Conservation (phyloP, 2,113 vertebrate genomes). For the Saguinus midas region DNA sequence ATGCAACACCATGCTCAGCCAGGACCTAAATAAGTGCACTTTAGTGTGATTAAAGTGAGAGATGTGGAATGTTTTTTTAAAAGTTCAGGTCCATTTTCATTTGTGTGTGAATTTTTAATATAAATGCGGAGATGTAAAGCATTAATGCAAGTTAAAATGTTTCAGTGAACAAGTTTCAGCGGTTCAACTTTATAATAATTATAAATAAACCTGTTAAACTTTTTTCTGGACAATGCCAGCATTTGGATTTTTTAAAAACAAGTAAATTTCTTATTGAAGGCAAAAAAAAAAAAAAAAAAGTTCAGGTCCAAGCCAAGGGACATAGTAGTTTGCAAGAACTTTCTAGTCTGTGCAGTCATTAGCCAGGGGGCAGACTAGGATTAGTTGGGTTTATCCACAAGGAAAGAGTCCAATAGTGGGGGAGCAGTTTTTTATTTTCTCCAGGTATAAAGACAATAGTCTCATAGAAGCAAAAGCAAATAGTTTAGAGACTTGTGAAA, state of each 20-base stretch:
- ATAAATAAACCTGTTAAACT: too few species aligned
- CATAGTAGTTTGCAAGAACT: background rate
- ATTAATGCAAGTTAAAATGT: too few species aligned
- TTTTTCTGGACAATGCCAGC: constrained; percentile 90
- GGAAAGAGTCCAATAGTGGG: background rate
- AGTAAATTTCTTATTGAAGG: constrained; percentile 89
- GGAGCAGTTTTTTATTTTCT: constrained; percentile 14
- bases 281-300: constrained; percentile 65
- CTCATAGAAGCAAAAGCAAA: constrained; percentile 22
- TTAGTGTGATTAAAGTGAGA: constrained; percentile 28
- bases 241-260: constrained; percentile 88
- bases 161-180: too few species aligned
- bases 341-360: background rate
- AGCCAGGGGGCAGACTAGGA: background rate
- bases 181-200: too few species aligned
- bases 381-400: background rate
- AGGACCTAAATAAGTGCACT: background rate
- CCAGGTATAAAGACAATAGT: background rate
- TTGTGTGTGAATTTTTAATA: too few species aligned
- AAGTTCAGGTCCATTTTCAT: background rate
- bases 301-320: background rate
- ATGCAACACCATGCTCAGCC: background rate
- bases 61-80: background rate
- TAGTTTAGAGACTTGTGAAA: constrained; percentile 17
- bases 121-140: too few species aligned